phyloP scores from a whole-genome alignment of 2,797 vertebrate species.

The Bucorvus abyssinicus region DNA sequence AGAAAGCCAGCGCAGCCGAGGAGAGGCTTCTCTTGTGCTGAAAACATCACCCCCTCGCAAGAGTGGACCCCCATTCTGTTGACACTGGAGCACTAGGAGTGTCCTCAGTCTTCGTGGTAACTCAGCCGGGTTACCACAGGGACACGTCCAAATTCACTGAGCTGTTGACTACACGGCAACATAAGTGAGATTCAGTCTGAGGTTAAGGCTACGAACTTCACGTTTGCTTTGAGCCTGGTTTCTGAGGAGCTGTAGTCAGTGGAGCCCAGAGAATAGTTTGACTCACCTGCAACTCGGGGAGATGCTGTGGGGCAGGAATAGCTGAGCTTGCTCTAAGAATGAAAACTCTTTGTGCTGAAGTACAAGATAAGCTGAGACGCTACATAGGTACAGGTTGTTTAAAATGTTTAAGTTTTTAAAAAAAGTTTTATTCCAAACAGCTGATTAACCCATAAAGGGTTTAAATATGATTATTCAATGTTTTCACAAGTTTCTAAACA shows the following conservation, averaged over 20 bases:
- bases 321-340: background rate
- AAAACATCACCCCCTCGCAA: background rate
- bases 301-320: background rate
- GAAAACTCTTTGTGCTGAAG: background rate
- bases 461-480: background rate
- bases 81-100: rapidly evolving
- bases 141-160: rapidly evolving
- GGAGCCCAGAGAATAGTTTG: background rate
- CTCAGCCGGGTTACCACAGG: background rate
- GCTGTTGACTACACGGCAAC: background rate
- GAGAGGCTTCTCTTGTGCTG: background rate
- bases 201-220: background rate
- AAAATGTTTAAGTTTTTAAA: background rate
- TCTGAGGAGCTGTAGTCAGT: background rate
- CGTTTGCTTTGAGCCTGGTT: background rate
- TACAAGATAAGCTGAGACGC: background rate
- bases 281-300: background rate
- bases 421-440: background rate
- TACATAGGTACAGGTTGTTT: background rate
- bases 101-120: background rate
- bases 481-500: background rate
- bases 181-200: background rate
- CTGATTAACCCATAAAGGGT: background rate
- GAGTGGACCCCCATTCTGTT: rapidly evolving
- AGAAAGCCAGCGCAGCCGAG: background rate